Evolutionary conservation across 2,797 vertebrate genomes (phyloP).

Genomic region (Liparis tanakae): DNA sequence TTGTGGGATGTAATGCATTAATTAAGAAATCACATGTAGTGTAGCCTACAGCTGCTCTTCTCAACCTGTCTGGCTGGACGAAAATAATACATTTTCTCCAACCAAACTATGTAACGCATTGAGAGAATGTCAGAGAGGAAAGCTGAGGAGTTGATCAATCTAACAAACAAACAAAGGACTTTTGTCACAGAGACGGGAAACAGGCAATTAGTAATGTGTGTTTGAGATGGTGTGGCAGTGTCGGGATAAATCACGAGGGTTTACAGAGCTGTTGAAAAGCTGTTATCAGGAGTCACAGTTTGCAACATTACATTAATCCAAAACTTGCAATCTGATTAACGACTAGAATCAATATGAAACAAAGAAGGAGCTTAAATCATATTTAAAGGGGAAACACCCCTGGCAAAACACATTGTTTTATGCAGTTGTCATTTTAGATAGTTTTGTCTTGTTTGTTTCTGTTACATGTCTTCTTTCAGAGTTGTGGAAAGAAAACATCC

Average conservation of each 20-base stretch:
- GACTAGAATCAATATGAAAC: not conserved
- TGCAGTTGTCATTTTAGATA: not conserved
- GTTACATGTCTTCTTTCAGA: not conserved
- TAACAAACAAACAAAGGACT: not conserved
- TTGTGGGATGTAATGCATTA: slow-evolving; percentile 45
- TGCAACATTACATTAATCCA: slow-evolving; percentile 6
- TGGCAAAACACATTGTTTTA: not conserved
- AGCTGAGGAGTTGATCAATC: not conserved
- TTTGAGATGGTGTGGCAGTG: slow-evolving; percentile 15
- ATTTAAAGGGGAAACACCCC: not conserved
- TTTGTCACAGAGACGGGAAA: slow-evolving; percentile 19
- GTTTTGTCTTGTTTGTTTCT: not conserved
- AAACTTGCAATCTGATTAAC: not conserved
- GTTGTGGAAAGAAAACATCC: not conserved
- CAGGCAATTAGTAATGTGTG: slow-evolving; percentile 21
- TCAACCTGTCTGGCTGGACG: slow-evolving; percentile 34
- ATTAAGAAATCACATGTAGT: slow-evolving; percentile 60
- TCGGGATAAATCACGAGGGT: not conserved
- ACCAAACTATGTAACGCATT: slow-evolving; percentile 1
- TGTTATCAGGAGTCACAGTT: slow-evolving; percentile 7
- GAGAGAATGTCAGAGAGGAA: not conserved
- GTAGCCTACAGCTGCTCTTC: slow-evolving; percentile 41
- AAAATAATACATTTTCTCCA: slow-evolving; percentile 20
- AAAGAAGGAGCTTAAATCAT: slow-evolving; percentile 4
- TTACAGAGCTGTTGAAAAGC: not conserved